phyloP scores from a whole-genome alignment of 2,888 invertebrate species.

The Belgica antarctica region DNA sequence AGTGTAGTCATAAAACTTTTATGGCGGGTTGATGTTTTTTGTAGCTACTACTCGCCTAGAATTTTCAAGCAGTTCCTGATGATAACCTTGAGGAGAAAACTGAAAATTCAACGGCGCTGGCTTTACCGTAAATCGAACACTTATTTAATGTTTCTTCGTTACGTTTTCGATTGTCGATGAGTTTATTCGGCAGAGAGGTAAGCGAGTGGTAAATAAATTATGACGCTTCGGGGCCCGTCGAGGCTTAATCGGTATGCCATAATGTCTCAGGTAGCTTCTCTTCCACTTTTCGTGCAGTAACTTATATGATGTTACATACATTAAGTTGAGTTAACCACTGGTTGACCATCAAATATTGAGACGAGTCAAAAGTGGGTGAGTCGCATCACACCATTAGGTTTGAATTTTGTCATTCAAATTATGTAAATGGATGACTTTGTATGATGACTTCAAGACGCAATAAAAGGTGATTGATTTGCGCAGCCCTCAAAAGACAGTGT shows the following conservation, averaged over 20 bases:
- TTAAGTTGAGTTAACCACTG: background rate
- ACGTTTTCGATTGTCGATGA: constrained; percentile 6
- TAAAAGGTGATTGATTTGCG: background rate
- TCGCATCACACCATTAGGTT: constrained; percentile 15
- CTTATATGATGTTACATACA: background rate
- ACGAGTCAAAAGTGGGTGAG: constrained; percentile 4
- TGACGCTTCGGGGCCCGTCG: too few relatives aligned
- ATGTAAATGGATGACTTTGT: constrained; percentile 22
- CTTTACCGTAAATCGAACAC: background rate
- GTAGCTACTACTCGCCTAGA: background rate
- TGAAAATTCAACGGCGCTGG: background rate
- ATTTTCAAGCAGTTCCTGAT: constrained; percentile 15
- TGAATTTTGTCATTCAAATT: constrained; percentile 38
- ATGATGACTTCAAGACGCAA: background rate
- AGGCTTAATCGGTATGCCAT: too few relatives aligned
- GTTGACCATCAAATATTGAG: constrained; percentile 41
- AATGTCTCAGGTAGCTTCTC: background rate
- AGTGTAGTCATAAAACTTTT: constrained; percentile 22
- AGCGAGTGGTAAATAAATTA: background rate
- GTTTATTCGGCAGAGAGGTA: background rate
- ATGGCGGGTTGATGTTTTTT: background rate
- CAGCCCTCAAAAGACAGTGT: background rate
- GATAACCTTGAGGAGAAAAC: constrained; percentile 9
- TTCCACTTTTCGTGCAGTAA: background rate
- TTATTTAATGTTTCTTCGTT: background rate